Evolutionary conservation across 2,797 vertebrate species (phyloP).

Genomic region (Semotilus atromaculatus): DNA sequence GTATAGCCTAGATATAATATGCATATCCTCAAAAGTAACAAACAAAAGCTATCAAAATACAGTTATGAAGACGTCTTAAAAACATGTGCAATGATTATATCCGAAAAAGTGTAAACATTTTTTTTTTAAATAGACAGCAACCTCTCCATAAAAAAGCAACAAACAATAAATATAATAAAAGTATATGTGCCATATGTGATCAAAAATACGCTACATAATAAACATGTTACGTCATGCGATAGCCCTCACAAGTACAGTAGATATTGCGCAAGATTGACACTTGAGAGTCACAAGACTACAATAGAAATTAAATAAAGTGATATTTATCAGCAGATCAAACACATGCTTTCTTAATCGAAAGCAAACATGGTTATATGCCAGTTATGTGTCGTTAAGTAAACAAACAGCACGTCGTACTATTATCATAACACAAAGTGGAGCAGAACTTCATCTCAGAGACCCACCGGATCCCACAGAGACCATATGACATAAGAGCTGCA

Average conservation of each 20-base stretch:
- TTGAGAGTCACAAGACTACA: constrained; percentile 25
- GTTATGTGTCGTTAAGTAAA: neutral
- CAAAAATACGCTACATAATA: neutral
- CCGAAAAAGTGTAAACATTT: too few relatives aligned
- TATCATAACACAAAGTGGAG: neutral
- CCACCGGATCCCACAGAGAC: neutral
- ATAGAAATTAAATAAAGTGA: neutral
- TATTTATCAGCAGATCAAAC: neutral
- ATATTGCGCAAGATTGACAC: constrained; percentile 22
- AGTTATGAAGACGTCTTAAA: too few relatives aligned
- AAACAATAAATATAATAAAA: neutral
- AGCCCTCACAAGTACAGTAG: neutral
- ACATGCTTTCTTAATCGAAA: neutral
- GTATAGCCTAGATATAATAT: too few relatives aligned
- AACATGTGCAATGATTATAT: too few relatives aligned
- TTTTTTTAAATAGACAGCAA: too few relatives aligned
- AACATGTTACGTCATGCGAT: neutral
- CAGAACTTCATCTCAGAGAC: neutral
- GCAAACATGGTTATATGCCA: neutral
- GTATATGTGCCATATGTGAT: neutral
- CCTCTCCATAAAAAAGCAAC: neutral
- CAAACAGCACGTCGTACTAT: neutral
- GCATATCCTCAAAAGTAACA: too few relatives aligned
- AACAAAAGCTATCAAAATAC: too few relatives aligned
- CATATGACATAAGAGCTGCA: neutral